Base-by-base conservation (phyloP, 1,140 invertebrate species). In the Vanessa atalanta region DNA sequence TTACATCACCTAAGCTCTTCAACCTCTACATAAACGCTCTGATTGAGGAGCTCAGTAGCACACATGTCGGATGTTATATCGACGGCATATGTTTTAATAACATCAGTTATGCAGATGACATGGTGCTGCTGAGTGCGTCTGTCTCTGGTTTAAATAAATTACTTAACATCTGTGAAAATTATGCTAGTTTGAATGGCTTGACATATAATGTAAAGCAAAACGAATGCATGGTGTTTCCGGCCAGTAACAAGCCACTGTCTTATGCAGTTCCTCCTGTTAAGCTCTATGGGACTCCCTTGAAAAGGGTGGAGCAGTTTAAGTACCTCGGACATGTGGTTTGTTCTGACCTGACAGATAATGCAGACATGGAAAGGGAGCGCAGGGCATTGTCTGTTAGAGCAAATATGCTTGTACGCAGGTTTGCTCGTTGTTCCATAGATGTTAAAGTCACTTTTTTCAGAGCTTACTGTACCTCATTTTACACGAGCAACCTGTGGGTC, bases 81-180 rank as follows among this genome's bases (percentile, higher is more conserved):
- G 69, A 70, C 26, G 69, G 69, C 3, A 20, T 50, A 47, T 37
- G 37, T 43, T 14, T 70, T 20, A 70, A 70, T 16, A 70, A 70
- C 20, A 47, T 60, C 31, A 70, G 67, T 70, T 70, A 70, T 47
- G 67, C 67, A 31, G 67, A 70, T 23, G 67, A 70, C n/a, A 70
- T 70, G 55, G 67, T 60, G n/a, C 20, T 70, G 43, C 55, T 70
- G 67, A 70, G 67, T 60, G 53, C 67, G 2, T 70, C 55, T 11
- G 55, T 64, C 47, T 63, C 47, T 63, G 69, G 47, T 15, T 23
- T 70, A 26, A 14, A 20, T 31, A 64, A 37, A 47, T 16, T 70
- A 37, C 23, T 70, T 9, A 47, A 23, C n/a, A 70, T 63, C 3
- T 70, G 69, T 37, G 60, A 64, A 23, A 20, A 50, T 11, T 70